These are phyloP conservation scores for Sebastes trivittatus DNA, from an alignment of 2,797 vertebrate genomes.

Conservation along the genomic window DNA sequence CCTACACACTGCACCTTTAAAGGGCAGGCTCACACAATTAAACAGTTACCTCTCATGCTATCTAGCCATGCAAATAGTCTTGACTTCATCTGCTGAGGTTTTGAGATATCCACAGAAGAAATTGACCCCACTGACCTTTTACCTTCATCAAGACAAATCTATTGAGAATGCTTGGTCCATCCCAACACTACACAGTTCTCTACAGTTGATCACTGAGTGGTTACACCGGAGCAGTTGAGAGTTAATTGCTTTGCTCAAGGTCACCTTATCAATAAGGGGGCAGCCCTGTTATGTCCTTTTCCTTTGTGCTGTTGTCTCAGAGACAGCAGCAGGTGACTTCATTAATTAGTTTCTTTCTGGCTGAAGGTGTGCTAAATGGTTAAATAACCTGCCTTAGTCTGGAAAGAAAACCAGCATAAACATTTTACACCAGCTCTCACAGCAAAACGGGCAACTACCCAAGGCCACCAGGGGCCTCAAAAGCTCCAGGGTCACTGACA, in stretches of 20 bases:
- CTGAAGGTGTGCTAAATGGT: background rate
- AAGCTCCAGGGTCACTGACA: background rate
- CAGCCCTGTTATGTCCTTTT: background rate
- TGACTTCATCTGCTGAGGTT: background rate
- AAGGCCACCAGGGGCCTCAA: background rate
- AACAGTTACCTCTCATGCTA: background rate
- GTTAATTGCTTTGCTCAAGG: conserved; percentile 6
- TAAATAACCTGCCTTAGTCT: background rate
- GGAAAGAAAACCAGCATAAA: background rate
- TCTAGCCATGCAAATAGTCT: background rate
- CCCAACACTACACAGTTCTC: background rate
- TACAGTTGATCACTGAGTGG: background rate
- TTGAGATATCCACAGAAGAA: background rate
- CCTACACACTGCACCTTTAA: background rate
- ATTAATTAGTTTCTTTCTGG: background rate
- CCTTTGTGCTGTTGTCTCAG: background rate
- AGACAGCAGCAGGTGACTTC: background rate
- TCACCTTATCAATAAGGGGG: background rate
- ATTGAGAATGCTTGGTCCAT: background rate
- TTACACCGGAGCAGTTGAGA: background rate
- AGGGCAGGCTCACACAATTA: background rate
- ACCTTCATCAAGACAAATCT: background rate
- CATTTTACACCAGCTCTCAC: background rate
- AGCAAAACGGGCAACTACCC: background rate
- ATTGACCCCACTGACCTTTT: background rate